Base-by-base conservation (phyloP, 1,140 invertebrate genomes). In the Achatina immaculata region DNA sequence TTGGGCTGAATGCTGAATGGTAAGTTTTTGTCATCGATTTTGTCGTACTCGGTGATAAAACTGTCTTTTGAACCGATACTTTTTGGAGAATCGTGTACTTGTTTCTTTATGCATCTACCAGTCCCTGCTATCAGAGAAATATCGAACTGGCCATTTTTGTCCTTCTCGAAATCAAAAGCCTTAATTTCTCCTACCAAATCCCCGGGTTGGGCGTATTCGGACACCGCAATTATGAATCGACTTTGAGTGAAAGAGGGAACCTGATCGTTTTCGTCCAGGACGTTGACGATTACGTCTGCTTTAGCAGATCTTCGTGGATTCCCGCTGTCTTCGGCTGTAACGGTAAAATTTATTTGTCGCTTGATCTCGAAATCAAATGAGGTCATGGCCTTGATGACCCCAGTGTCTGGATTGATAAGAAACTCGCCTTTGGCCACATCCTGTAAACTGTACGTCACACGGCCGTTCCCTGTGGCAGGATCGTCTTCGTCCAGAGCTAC, bases 401-500 rank as follows among this genome's bases (percentile, higher is more conserved):
- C 83, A 24, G 77, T 55, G 36, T 81, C 80, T 0, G 85, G 68
- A 48, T 71, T 55, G 38, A 85, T 82, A 0, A 69, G n/a, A 51
- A 85, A 83, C 28, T 80, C 43, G 0, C 71, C 79, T 55, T 71
- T 7, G 14, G 62, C 58, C n/a, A 78, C 58, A 0, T 78, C 66
- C n/a, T 74, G 62, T 3, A 87, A 81, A n/a, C 83, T 82, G 75
- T 87, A 87, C 28, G 42, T 76, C 11, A 87, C 74, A 24, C 66
- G 16, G 14, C 81, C 84, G 71, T 86, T 87, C 43, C 85, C 85
- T n/a, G 24, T 75, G 69, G 2, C 96, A 96, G 86, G 96, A 38
- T 82, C 95, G 90, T 99, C 98, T 21, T 93, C 92, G 90, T 99
- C 98, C 14, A 92, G 93, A 0, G 98, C 98, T 3, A 92, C 89